Base-by-base conservation (phyloP, 2,888 invertebrate genomes). In the Sarcophaga variegata region DNA sequence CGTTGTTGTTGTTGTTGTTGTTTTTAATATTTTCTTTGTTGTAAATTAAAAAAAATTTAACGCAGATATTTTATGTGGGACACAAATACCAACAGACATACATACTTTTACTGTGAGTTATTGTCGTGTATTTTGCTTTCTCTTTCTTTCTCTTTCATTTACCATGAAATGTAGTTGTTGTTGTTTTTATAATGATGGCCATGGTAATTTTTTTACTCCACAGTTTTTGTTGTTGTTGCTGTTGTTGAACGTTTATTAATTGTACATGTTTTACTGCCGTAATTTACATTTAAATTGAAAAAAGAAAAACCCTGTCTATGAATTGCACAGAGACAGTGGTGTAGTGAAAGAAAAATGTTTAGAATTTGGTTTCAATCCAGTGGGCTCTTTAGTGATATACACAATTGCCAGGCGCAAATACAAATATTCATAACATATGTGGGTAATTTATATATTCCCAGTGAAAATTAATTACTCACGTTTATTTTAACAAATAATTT, bases 281-380 rank as follows among this genome's bases (percentile, higher is more conserved):
- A 70, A 81, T 81, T 86, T 83, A 63, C 71, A 80, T 83, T 83
- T 81, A 77, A 81, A 81, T 77, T 70, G 49, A 85, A 81, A 74
- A 37, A 2, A 62, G 22, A 54, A 69, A 72, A 17, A 14, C 12
- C 54, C 54, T 54, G 54, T 14, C 54, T 17, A 54, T 2, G 17
- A 74, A 37, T 54, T 54, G 4, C 11, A 63, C 4, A 69, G 6
- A 69, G 63, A 69, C 81, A 75, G 62, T 76, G 54, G 69, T 67
- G 20, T 22, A 69, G 22, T 54, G 47, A 47, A 60, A 17, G 47
- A 49, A 47, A 20, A 27, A 64, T 59, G 4, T 37, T 75, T 17
- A 12, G 4, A 10, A 22, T 20, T 71, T 17, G 10, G 8, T 25
- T 74, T 22, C 49, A 69, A 20, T 54, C 11, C 4, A 54, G 54